phyloP scores from a whole-genome alignment of 2,113 vertebrate genomes.

The Cynoglossus semilaevis region DNA sequence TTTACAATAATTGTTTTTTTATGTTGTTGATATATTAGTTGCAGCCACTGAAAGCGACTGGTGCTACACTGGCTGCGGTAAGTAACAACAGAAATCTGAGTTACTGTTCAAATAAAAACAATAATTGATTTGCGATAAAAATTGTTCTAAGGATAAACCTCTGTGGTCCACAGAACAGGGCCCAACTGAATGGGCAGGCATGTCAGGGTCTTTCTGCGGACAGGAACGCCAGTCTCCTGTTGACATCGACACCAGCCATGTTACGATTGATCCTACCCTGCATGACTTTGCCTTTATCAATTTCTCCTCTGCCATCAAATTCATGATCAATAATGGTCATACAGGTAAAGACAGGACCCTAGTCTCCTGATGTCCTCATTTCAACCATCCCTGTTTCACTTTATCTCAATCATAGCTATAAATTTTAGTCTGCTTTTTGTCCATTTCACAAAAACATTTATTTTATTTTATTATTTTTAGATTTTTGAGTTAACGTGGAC shows the following conservation, averaged over 20 bases:
- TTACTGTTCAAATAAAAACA: neutral
- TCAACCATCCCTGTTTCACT: too few species aligned
- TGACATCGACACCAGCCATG: conserved; percentile 29
- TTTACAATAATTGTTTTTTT: neutral
- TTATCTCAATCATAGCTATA: too few species aligned
- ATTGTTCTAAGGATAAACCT: neutral
- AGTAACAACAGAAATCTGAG: conserved; percentile 7
- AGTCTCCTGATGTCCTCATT: too few species aligned
- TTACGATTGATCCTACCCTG: conserved; percentile 20
- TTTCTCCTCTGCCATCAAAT: conserved; percentile 43
- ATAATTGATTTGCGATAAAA: too few species aligned
- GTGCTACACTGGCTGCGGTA: conserved; percentile 64
- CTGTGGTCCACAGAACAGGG: conserved; percentile 12
- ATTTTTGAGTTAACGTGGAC: too few species aligned
- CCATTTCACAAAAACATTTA: too few species aligned
- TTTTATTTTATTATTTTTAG: too few species aligned
- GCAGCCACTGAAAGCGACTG: conserved; percentile 42
- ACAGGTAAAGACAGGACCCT: conserved; percentile 52
- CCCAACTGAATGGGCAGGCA: conserved; percentile 35
- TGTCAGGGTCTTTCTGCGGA: conserved; percentile 29
- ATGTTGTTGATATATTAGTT: neutral
- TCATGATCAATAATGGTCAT: conserved; percentile 43
- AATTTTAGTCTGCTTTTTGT: too few species aligned
- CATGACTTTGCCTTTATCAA: conserved; percentile 41
- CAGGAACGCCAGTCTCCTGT: conserved; percentile 59